Evolutionary conservation across 2,113 vertebrate species (phyloP).

Genomic region (Fukomys damarensis): DNA sequence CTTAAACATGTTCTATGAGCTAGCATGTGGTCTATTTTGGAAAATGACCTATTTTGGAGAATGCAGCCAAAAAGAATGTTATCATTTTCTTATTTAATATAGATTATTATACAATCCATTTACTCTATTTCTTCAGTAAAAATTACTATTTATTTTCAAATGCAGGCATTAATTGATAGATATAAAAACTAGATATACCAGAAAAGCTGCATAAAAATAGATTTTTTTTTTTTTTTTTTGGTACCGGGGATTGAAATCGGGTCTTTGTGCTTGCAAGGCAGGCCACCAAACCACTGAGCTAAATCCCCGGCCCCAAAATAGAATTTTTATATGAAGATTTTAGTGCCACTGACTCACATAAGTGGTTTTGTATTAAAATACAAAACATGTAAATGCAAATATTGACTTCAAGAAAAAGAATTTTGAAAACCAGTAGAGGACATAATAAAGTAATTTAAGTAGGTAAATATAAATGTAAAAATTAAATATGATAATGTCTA

Average conservation of each 20-base stretch:
- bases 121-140: constrained; percentile 10
- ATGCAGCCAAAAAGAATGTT: no score
- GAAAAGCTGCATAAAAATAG: constrained; percentile 27
- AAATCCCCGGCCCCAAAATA: no score
- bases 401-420: constrained; percentile 16
- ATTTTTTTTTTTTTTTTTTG: no score
- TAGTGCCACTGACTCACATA: constrained; percentile 2
- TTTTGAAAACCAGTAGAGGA: constrained; percentile 24
- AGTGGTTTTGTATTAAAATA: not conserved
- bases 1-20: no score
- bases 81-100: constrained; percentile 1
- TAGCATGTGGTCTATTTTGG: no score
- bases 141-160: constrained; percentile 19
- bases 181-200: not conserved
- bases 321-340: constrained; percentile 50
- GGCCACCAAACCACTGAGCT: no score
- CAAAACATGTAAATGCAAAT: constrained; percentile 20
- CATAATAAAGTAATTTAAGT: constrained; percentile 36
- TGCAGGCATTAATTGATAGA: not conserved
- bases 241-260: no score
- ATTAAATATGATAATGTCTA: constrained; percentile 29
- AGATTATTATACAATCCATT: constrained; percentile 16
- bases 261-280: no score
- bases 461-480: not conserved
- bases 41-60: no score